Evolutionary conservation across 2,797 vertebrate genomes (phyloP), one percentile per base, ranked within the genome.

Genomic region (Calcarius lapponicus): DNA sequence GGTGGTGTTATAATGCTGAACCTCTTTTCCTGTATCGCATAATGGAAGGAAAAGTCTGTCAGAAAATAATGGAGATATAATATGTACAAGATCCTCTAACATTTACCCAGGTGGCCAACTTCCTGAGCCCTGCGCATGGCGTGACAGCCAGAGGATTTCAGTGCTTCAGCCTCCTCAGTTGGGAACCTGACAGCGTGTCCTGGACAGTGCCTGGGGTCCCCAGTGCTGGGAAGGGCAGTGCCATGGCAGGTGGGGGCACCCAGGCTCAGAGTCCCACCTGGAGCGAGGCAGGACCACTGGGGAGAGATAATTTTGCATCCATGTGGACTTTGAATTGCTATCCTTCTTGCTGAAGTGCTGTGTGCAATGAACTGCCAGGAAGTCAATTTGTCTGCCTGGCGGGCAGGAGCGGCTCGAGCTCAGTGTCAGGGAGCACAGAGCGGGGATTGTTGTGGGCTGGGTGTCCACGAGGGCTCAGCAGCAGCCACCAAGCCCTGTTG

Each of bases 1-100:
- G 93, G 92, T 95, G 92, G 95, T 93, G 91, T 94, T 96, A 83
- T 69, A 96, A 75, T 78, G 85, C 92, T 89, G 95, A 95, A 80
- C 90, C 81, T 97, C 96, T 95, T 98, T 98, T 98, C 98, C 98
- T 98, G 97, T 98, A 97, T 96, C 91, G 34, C 80, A 95, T 83
- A 93, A 97, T 97, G 97, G 97, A 96, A 98, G 97, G 98, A 97
- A 97, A 97, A 96, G 97, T 96, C 76, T 96, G 96, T 96, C 93
- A 95, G 94, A 97, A 94, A 97, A 97, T 96, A 94, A 97, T 97
- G 95, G 92, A 71, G 92, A 93, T 92, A 75, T 87, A 95, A 95
- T 92, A 95, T 92, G 88, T 85, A 92, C 97, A 95, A 95, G 91
- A 95, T 96, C 94, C 96, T 97, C 96, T 96, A 69, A 92, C 96